Evolutionary conservation across 2,113 vertebrate genomes (phyloP).

Genomic region (Trichechus manatus): DNA sequence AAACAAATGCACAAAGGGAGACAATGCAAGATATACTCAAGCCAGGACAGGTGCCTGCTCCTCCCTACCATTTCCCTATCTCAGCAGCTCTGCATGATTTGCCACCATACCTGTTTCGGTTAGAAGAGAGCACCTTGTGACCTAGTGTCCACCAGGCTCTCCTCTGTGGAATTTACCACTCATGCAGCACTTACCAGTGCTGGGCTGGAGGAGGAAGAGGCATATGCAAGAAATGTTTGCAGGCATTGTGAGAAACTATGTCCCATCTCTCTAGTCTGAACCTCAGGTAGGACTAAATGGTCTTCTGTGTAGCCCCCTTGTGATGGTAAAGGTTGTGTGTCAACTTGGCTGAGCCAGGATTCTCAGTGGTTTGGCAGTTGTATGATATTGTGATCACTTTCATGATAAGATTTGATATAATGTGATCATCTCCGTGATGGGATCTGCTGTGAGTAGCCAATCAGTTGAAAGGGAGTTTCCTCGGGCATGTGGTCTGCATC

Average conservation of each 20-base stretch:
- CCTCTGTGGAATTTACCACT: slow-evolving; percentile 16
- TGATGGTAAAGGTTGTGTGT: no score
- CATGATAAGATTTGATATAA: no score
- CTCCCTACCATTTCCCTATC: slow-evolving; percentile 58
- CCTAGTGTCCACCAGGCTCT: slow-evolving; percentile 44
- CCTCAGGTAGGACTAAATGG: not conserved
- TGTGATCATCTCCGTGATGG: no score
- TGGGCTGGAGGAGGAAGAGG: not conserved
- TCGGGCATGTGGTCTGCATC: no score
- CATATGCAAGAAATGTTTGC: not conserved
- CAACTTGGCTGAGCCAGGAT: no score
- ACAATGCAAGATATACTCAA: slow-evolving; percentile 65
- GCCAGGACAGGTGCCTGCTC: slow-evolving; percentile 45
- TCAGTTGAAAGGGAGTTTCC: no score
- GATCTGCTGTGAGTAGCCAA: no score
- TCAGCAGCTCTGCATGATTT: slow-evolving; percentile 50
- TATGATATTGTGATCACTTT: no score
- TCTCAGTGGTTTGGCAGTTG: no score
- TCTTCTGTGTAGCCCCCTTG: not conserved
- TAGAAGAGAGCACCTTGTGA: slow-evolving; percentile 28
- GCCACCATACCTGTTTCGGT: slow-evolving; percentile 65
- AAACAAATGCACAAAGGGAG: slow-evolving; percentile 64
- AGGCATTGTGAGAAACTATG: not conserved
- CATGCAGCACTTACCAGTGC: not conserved
- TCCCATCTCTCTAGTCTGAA: not conserved